phyloP scores from a whole-genome alignment of 2,113 vertebrate genomes.

The Euleptes europaea region DNA sequence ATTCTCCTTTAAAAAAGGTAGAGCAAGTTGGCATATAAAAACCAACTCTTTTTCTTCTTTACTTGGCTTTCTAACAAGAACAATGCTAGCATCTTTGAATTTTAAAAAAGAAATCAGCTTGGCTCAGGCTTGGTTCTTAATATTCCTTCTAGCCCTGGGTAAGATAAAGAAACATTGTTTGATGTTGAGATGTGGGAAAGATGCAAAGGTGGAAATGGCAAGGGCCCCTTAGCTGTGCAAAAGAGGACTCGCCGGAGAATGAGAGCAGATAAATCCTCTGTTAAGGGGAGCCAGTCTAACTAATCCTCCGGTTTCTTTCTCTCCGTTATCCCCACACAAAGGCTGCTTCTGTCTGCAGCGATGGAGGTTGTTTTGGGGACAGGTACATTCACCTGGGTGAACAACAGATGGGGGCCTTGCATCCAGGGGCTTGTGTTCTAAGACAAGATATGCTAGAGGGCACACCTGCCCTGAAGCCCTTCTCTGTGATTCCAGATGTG shows the following conservation, averaged over 20 bases:
- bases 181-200: background rate
- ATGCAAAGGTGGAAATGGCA: background rate
- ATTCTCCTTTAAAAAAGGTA: too few relatives aligned
- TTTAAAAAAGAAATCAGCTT: too few relatives aligned
- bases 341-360: background rate
- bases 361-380: background rate
- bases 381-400: background rate
- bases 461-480: background rate
- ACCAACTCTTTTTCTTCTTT: too few relatives aligned
- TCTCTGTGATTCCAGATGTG: background rate
- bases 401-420: background rate
- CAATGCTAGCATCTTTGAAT: too few relatives aligned
- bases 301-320: background rate
- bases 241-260: background rate
- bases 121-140: background rate
- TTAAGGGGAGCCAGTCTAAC: background rate
- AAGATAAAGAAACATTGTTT: background rate
- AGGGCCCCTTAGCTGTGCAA: background rate
- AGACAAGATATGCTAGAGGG: background rate
- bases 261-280: background rate
- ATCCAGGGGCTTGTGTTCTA: background rate
- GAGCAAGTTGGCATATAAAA: too few relatives aligned
- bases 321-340: background rate
- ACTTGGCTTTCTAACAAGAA: background rate
- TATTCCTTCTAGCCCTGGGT: background rate